Conservation (phyloP, 2,113 vertebrate genomes). For the Poeciliopsis turrubarensis region DNA sequence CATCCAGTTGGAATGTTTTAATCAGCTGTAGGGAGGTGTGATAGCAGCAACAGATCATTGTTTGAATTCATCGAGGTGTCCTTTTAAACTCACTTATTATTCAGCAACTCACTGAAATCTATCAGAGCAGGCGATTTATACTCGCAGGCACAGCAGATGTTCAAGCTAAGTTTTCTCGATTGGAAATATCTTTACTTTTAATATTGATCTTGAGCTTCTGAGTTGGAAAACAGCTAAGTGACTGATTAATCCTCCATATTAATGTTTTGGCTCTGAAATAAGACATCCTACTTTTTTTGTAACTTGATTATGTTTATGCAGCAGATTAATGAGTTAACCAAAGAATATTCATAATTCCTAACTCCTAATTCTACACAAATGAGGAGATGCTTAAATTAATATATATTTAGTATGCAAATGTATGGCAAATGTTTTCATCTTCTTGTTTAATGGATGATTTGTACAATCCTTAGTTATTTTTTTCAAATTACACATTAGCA, state of each 20-base stretch:
- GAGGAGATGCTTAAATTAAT: not conserved
- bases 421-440: not conserved
- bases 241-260: not conserved
- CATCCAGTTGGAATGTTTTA: not conserved
- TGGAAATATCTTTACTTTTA: constrained; percentile 2
- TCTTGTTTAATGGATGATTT: too few species aligned
- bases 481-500: too few species aligned
- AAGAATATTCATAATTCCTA: not conserved
- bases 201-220: not conserved
- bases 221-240: not conserved
- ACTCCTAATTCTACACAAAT: not conserved
- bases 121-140: not conserved
- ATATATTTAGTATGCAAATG: not conserved
- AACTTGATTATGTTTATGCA: not conserved
- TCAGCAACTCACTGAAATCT: not conserved
- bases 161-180: not conserved
- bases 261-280: not conserved
- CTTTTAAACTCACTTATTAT: not conserved
- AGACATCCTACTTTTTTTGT: not conserved
- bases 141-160: not conserved
- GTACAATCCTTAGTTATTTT: too few species aligned
- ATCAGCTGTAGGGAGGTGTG: not conserved
- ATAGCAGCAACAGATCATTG: not conserved
- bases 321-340: not conserved
- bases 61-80: constrained; percentile 1